Percentiles rank a stretch among this genome's conserved stretches.
These are phyloP conservation scores for Acromyrmex charruanus DNA, from an alignment of 1,140 invertebrate species.

Conservation along the genomic window DNA sequence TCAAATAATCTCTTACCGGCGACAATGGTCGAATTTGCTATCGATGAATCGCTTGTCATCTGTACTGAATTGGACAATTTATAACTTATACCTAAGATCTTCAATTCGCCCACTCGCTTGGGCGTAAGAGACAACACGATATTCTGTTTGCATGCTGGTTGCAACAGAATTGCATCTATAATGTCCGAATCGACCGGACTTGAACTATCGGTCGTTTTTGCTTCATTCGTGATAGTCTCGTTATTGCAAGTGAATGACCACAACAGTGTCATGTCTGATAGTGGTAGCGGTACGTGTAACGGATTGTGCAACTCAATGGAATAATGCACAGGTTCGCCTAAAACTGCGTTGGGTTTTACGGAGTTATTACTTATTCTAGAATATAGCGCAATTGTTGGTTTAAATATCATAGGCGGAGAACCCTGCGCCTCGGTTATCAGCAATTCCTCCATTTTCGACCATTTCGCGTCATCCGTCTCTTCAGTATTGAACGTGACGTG, in stretches of 20 bases:
- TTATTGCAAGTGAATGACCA: slow-evolving; percentile 90
- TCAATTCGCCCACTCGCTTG: slow-evolving; percentile 80
- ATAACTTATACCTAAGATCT: slow-evolving; percentile 81
- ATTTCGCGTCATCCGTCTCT: slow-evolving; percentile 85
- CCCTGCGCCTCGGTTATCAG: slow-evolving; percentile 91
- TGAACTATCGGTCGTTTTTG: slow-evolving; percentile 73
- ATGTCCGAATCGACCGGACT: slow-evolving; percentile 84
- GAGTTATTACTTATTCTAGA: slow-evolving; percentile 89
- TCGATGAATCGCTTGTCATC: slow-evolving; percentile 78
- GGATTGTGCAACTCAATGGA: slow-evolving; percentile 93
- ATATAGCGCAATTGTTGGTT: slow-evolving; percentile 91
- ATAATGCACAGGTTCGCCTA: slow-evolving; percentile 94
- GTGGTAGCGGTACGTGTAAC: slow-evolving; percentile 91
- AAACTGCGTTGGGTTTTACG: slow-evolving; percentile 89
- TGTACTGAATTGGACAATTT: slow-evolving; percentile 82
- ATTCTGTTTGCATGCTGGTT: slow-evolving; percentile 83
- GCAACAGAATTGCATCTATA: slow-evolving; percentile 82
- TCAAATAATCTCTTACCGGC: slow-evolving; percentile 89
- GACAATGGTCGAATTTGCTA: slow-evolving; percentile 82
- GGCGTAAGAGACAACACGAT: slow-evolving; percentile 81
- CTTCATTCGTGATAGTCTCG: slow-evolving; percentile 82
- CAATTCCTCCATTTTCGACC: slow-evolving; percentile 93
- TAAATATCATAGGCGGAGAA: slow-evolving; percentile 91
- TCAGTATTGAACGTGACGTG: slow-evolving; percentile 80
- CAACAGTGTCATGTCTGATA: slow-evolving; percentile 92